Conservation (phyloP, 2,888 invertebrate species). For the Agrotis ipsilon region DNA sequence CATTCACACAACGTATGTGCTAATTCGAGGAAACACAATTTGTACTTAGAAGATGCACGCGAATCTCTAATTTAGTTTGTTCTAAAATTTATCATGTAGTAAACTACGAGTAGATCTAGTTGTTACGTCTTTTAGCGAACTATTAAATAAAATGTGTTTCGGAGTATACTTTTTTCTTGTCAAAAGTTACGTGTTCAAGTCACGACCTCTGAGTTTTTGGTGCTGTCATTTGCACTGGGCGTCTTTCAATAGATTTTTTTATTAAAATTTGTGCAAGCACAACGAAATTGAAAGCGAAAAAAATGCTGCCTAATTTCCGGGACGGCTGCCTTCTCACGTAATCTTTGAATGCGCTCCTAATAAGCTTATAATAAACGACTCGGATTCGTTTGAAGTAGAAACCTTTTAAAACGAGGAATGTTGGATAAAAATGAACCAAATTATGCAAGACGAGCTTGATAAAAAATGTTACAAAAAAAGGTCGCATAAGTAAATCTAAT, state of each 20-base stretch:
- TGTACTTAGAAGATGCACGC: constrained; percentile 61
- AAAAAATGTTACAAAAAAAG: background rate
- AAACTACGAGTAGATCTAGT: constrained; percentile 12
- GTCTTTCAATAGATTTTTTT: constrained; percentile 31
- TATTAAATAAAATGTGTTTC: constrained; percentile 12
- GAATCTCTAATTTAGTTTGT: constrained; percentile 63
- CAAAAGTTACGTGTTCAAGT: constrained; percentile 22
- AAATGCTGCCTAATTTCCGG: constrained; percentile 47
- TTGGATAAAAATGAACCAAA: constrained; percentile 1
- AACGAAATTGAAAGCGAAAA: constrained; percentile 38
- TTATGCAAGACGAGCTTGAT: background rate
- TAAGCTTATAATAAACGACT: constrained; percentile 30
- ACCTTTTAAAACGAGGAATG: background rate
- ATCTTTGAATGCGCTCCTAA: constrained; percentile 36
- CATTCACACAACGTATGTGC: constrained; percentile 62
- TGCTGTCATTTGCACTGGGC: constrained; percentile 10
- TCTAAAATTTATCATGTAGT: constrained; percentile 34
- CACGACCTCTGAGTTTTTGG: constrained; percentile 35
- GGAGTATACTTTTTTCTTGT: constrained; percentile 6
- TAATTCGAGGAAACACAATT: constrained; percentile 67
- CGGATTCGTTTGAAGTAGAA: constrained; percentile 15
- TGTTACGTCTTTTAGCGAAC: constrained; percentile 1
- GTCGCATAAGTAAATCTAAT: background rate
- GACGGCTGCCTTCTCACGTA: constrained; percentile 40
- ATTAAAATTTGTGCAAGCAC: constrained; percentile 20